Percentiles rank a stretch among this genome's conserved stretches.
Conservation (phyloP, 2,113 vertebrate species). For the Penelope pileata region DNA sequence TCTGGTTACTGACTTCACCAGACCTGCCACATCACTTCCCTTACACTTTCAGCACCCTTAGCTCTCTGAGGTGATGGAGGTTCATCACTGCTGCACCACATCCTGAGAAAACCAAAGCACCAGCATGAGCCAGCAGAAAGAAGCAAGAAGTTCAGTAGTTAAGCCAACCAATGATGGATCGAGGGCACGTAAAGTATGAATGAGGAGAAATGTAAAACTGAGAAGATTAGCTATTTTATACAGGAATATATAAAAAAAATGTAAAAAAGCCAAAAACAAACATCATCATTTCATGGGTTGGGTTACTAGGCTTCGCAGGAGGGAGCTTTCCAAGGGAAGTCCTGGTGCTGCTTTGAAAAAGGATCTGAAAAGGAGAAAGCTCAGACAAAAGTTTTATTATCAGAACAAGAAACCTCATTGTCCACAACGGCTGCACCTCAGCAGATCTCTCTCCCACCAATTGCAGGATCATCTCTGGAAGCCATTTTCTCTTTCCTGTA, state of each 20-base stretch:
- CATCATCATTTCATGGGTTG: not conserved
- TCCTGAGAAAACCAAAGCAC: not conserved
- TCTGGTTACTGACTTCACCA: not conserved
- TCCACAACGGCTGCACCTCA: not conserved
- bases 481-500: not conserved
- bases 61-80: rapidly evolving
- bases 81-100: not conserved
- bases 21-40: not conserved
- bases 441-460: not conserved
- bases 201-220: not conserved
- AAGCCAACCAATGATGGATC: not conserved
- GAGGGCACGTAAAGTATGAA: not conserved
- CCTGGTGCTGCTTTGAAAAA: not conserved
- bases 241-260: not conserved
- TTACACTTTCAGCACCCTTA: rapidly evolving
- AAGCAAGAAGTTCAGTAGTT: rapidly evolving
- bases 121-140: rapidly evolving
- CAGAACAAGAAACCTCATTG: not conserved
- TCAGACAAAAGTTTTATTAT: not conserved
- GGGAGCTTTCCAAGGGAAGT: not conserved
- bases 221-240: not conserved
- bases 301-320: not conserved
- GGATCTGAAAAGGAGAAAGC: not conserved
- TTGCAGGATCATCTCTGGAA: not conserved
- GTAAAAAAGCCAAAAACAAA: not conserved